phyloP scores from a whole-genome alignment of 2,888 invertebrate species.

The Embidobia sp. region DNA sequence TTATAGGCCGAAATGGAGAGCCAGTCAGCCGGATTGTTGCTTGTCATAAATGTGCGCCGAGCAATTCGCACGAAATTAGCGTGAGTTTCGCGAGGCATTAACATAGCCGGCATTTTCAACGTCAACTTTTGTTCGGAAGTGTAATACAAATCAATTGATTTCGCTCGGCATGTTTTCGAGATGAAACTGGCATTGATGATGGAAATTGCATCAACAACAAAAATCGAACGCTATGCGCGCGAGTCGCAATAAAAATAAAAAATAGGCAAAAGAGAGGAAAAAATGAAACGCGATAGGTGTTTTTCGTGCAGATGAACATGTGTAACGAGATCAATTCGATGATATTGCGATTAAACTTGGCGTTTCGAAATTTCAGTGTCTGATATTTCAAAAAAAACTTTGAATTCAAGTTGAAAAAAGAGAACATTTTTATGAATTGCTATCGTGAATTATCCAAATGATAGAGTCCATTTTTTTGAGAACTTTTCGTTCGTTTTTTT shows the following conservation, averaged over 20 bases:
- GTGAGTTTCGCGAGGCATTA: no score
- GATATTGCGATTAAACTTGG: constrained; percentile 10
- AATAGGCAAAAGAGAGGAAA: constrained; percentile 7
- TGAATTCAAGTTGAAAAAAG: constrained; percentile 6
- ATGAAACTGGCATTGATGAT: constrained; percentile 4
- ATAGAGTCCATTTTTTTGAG: no score
- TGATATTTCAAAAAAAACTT: constrained; percentile 1
- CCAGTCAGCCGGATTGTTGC: no score
- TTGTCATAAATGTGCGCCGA: no score
- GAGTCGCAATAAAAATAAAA: constrained; percentile 5
- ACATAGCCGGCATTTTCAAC: no score
- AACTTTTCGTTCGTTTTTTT: no score
- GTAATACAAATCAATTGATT: constrained; percentile 15
- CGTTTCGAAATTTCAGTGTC: neutral
- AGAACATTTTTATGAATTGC: no score
- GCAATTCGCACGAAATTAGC: neutral
- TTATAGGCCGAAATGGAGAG: no score
- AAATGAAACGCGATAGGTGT: constrained; percentile 11
- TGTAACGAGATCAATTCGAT: constrained; percentile 25
- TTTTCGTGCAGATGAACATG: constrained; percentile 9
- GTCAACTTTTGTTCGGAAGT: neutral
- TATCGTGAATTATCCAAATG: no score
- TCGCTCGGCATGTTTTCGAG: neutral
- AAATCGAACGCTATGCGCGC: neutral
- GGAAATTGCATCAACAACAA: neutral